Base-by-base conservation (phyloP, 1,140 invertebrate genomes). In the Carcinoscorpius rotundicauda region DNA sequence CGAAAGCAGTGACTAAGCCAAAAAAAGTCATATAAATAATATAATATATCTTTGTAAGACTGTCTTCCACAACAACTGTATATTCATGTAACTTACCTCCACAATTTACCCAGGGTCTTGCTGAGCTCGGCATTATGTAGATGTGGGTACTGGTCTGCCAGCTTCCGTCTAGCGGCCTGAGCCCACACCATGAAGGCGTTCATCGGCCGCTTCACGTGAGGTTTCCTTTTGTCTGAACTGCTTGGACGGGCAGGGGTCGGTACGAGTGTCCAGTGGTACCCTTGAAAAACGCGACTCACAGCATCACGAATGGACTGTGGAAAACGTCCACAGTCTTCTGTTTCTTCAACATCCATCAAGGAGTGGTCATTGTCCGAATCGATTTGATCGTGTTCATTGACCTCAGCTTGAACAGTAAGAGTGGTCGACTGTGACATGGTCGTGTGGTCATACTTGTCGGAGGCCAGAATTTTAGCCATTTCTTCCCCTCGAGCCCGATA, bases 161-260 rank as follows among this genome's bases (percentile, higher is more conserved):
- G 83, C 73, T 85, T 85, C 63, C 87, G 80, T 62, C 92, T 81
- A 11, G 92, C 92, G 6, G 91, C 92, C 74, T 95, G 92, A 0
- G 92, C 92, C 88, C 92, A 94, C 29, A 95, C 92, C 92, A 96
- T 95, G 73, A 95, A 94, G 1, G 93, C 92, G 75, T 95, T 95
- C 91, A 95, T 95, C 0, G 92, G 91, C 53, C 91, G 80, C 76
- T 94, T 93, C 55, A 94, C 89, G 76, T 93, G 91, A 56, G 84
- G 78, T 11, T 72, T 72, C 83, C 85, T 64, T 84, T 82, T 74
- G 73, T 77, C 62, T 67, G 68, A 53, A 62, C 69, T 58, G 1
- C 51, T 61, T 10, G 68, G 52, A n/a, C 58, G 58, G 4, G 74
- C 86, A 64, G 87, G 84, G 10, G 89, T 87, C 6, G 68, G 68